Conservation (phyloP, 2,888 invertebrate species). For the Thalpophila matura region DNA sequence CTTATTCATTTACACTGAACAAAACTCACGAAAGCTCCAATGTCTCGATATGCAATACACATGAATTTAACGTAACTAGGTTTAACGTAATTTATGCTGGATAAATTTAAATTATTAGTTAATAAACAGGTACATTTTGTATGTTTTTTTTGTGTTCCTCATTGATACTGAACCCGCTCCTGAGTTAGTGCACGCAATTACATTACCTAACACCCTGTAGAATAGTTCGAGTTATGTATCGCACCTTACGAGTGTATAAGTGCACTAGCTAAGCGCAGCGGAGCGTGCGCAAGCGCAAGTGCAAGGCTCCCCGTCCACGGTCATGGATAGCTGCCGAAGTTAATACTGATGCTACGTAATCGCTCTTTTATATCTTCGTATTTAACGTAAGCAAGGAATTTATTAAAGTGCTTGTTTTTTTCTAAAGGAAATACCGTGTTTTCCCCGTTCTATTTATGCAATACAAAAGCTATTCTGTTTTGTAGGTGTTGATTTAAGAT, state of each 20-base stretch:
- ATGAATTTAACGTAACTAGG: no score
- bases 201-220: no score
- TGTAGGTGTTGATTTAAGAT: no score
- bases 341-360: slow-evolving; percentile 50
- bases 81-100: no score
- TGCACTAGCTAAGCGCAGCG: slow-evolving; percentile 33
- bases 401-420: slow-evolving; percentile 30
- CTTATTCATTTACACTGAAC: no score
- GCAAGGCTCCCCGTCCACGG: slow-evolving; percentile 59
- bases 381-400: slow-evolving; percentile 48
- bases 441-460: background rate
- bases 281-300: slow-evolving; percentile 50
- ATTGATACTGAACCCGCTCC: no score
- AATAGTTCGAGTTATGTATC: slow-evolving; percentile 1
- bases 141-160: no score
- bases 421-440: slow-evolving; percentile 33
- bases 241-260: slow-evolving; percentile 21
- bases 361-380: slow-evolving; percentile 54
- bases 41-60: no score
- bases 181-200: no score
- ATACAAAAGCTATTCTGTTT: background rate
- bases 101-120: no score
- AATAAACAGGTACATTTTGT: no score
- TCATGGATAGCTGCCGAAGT: slow-evolving; percentile 51
- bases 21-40: no score